Base-by-base conservation (phyloP, 64 coral and sea anemone species). In the Exaiptasia diaphana region DNA sequence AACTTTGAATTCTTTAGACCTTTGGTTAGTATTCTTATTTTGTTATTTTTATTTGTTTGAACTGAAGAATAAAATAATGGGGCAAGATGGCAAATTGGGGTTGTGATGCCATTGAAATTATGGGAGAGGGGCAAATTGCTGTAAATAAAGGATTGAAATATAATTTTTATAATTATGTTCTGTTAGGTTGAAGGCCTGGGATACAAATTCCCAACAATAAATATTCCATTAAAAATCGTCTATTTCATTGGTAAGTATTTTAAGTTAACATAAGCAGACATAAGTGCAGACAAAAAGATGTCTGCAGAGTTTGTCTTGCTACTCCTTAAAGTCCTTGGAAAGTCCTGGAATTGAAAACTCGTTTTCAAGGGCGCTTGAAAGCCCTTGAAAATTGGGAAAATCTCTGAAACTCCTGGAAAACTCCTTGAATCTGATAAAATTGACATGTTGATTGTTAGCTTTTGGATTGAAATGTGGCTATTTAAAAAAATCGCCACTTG, bases 1-100 rank as follows among this genome's bases (percentile, higher is more conserved):
- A 94, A 74, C 27, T 94, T 94, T 85, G 85, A 94, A 41, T 94
- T 94, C 75, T 94, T 94, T 64, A 83, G 86, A 55, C 91, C 91
- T 27, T 65, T 94, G 75, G 91, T 94, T 76, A 88, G 86, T 92
- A 22, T 0, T 26, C n/a, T 21, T 18, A n/a, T 56, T 43, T 3
- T 4, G 55, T 21, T 5, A 12, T 56, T 2, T 2, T 7, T 26
- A 21, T 31, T 0, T 32, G 15, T 15, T 46, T 46, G 5, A 15
- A 46, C 43, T 8, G 43, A 7, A 46, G 43, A 46, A 46, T 46
- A 7, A 15, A 46, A 7, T 46, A 7, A 46, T 15, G 15, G 43
- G 43, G 43, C 15, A 46, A 46, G 43, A 46, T 6, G 43, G 43
- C 15, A 6, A 46, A 46, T 46, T 15, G 15, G 43, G 43, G 43